Evolutionary conservation across 2,797 vertebrate genomes (phyloP).

Genomic region (Gymnocypris eckloni): DNA sequence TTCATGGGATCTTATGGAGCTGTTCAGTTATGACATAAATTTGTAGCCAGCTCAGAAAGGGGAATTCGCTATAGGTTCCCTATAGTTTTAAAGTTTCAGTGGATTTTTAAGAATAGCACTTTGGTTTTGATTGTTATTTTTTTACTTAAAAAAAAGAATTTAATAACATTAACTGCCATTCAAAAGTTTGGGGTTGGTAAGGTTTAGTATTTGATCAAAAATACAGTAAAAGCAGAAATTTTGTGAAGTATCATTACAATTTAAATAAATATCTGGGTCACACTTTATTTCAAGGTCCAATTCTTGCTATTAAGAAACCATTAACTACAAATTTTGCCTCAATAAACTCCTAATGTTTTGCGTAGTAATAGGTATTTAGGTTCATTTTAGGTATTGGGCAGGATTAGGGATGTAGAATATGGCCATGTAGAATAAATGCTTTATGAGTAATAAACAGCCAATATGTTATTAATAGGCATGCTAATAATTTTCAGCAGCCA

Average conservation of each 20-base stretch:
- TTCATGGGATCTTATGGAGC: slow-evolving; percentile 36
- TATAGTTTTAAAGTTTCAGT: neutral
- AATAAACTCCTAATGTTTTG: neutral
- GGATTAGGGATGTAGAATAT: too few species aligned
- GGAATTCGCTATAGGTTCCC: neutral
- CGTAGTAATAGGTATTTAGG: neutral
- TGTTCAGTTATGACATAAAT: neutral
- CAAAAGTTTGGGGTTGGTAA: neutral
- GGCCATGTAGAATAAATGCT: too few species aligned
- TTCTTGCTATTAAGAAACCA: neutral
- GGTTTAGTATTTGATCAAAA: neutral
- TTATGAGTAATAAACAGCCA: too few species aligned
- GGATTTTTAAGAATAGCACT: neutral
- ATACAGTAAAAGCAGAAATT: neutral
- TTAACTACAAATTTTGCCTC: neutral
- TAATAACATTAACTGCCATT: neutral
- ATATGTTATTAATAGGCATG: too few species aligned
- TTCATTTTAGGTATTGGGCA: too few species aligned
- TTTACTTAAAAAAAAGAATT: neutral
- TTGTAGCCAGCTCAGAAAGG: neutral
- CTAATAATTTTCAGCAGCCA: neutral
- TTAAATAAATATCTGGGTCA: too few species aligned
- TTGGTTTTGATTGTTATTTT: neutral
- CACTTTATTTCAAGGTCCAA: neutral
- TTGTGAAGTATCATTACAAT: neutral